Evolutionary conservation across 1,140 invertebrate genomes (phyloP).

Genomic region (Zaprionus vittiger): DNA sequence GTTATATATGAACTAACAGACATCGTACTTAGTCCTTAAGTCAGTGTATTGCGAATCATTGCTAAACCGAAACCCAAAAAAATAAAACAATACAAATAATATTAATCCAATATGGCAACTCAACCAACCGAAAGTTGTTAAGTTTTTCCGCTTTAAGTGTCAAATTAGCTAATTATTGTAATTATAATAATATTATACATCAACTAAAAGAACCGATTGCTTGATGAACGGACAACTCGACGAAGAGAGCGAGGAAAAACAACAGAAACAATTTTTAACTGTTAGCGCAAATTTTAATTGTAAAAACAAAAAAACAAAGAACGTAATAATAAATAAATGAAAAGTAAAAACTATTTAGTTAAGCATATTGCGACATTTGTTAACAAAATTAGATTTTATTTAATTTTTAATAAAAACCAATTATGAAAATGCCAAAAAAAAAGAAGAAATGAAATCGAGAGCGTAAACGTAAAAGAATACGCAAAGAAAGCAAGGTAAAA

Average conservation of each 20-base stretch:
- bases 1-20: constrained; percentile 54
- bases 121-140: constrained; percentile 79
- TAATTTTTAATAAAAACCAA: constrained; percentile 55
- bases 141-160: constrained; percentile 84
- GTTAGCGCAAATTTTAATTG: constrained; percentile 79
- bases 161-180: constrained; percentile 83
- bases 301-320: constrained; percentile 54
- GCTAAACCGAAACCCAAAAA: constrained; percentile 43
- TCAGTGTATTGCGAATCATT: constrained; percentile 69
- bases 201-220: constrained; percentile 43
- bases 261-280: constrained; percentile 74
- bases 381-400: constrained; percentile 63
- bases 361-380: constrained; percentile 60
- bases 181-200: constrained; percentile 62
- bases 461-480: not conserved
- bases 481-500: constrained; percentile 37
- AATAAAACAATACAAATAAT: constrained; percentile 3
- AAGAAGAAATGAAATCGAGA: constrained; percentile 12
- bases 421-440: constrained; percentile 28
- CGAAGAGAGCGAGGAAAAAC: constrained; percentile 37
- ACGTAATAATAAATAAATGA: constrained; percentile 47
- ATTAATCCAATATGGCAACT: constrained; percentile 55
- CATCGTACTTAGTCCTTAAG: constrained; percentile 68
- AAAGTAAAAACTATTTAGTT: constrained; percentile 53
- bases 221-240: constrained; percentile 52